Conservation (phyloP, 2,113 vertebrate species). For the Syngnathus typhle region DNA sequence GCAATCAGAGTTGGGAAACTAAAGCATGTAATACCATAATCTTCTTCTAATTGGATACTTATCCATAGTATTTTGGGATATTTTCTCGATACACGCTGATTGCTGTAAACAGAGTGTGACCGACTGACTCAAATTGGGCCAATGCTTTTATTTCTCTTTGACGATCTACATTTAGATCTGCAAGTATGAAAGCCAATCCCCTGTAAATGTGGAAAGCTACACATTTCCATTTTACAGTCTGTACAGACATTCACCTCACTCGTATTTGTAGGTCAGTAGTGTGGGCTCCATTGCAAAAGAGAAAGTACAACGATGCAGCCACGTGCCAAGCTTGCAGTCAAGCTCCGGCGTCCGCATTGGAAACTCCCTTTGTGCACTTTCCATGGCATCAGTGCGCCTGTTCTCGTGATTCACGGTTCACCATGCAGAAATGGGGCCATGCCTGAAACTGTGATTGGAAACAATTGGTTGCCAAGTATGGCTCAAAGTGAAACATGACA, state of each 20-base stretch:
- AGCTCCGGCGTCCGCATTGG: slow-evolving; percentile 35
- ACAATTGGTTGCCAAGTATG: background rate
- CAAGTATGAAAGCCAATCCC: background rate
- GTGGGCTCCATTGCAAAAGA: slow-evolving; percentile 20
- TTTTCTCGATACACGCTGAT: background rate
- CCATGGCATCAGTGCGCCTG: slow-evolving; percentile 29
- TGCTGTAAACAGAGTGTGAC: background rate
- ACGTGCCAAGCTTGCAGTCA: slow-evolving; percentile 35
- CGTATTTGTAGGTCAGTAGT: slow-evolving; percentile 51
- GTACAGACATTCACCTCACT: slow-evolving; percentile 21
- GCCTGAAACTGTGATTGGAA: slow-evolving; percentile 15
- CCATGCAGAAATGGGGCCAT: slow-evolving; percentile 27
- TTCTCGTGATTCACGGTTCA: slow-evolving; percentile 29
- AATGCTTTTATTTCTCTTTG: background rate
- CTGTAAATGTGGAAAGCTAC: background rate
- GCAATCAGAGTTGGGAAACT: background rate
- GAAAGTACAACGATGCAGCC: slow-evolving; percentile 25
- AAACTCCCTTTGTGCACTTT: slow-evolving; percentile 56
- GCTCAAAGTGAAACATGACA: slow-evolving; percentile 29
- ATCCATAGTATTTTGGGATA: background rate
- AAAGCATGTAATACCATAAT: background rate
- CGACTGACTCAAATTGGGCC: background rate
- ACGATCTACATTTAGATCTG: background rate
- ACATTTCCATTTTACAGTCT: slow-evolving; percentile 40
- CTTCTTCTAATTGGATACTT: background rate